Conservation (phyloP, 2,797 vertebrate genomes). For the Melanotaenia parkinsoni region DNA sequence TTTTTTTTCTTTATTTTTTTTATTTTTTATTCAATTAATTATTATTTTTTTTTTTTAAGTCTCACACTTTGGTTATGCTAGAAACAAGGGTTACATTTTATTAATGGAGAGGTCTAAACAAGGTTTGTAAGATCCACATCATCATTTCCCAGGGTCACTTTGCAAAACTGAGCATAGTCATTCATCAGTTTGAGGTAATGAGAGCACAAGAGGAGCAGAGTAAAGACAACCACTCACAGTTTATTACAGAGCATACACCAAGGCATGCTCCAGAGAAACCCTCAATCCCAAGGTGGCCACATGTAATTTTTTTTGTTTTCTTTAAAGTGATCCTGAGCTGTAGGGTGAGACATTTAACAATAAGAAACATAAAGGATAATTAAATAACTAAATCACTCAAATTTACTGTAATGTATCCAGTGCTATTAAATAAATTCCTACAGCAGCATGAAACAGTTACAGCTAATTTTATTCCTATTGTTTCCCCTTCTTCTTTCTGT, state of each 20-base stretch:
- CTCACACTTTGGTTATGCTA: slow-evolving; percentile 29
- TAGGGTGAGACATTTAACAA: slow-evolving; percentile 26
- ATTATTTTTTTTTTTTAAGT: slow-evolving; percentile 26
- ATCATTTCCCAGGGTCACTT: slow-evolving; percentile 83
- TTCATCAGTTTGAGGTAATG: slow-evolving; percentile 85
- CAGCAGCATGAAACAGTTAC: slow-evolving; percentile 37
- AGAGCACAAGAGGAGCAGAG: slow-evolving; percentile 75
- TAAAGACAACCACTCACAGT: slow-evolving; percentile 76
- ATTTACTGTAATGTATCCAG: slow-evolving; percentile 15
- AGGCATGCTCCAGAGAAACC: slow-evolving; percentile 61
- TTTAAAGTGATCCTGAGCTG: slow-evolving; percentile 29
- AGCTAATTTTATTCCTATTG: slow-evolving; percentile 19
- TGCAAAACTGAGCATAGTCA: slow-evolving; percentile 72
- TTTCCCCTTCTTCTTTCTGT: slow-evolving; percentile 15
- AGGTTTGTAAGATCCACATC: slow-evolving; percentile 62
- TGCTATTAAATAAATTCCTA: slow-evolving; percentile 25
- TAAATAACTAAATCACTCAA: slow-evolving; percentile 19
- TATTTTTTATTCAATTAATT: slow-evolving; percentile 3
- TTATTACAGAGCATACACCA: slow-evolving; percentile 71
- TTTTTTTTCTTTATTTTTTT: slow-evolving; percentile 10
- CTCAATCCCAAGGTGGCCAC: slow-evolving; percentile 49
- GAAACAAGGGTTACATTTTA: slow-evolving; percentile 43
- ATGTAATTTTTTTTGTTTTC: slow-evolving; percentile 50
- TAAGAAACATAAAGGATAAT: slow-evolving; percentile 34
- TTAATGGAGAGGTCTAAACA: slow-evolving; percentile 43